A percentile compares a stretch with the other conserved stretches of the same genome.
These are phyloP conservation scores for Zosterops borbonicus DNA, from an alignment of 2,113 vertebrate genomes.

Conservation along the genomic window DNA sequence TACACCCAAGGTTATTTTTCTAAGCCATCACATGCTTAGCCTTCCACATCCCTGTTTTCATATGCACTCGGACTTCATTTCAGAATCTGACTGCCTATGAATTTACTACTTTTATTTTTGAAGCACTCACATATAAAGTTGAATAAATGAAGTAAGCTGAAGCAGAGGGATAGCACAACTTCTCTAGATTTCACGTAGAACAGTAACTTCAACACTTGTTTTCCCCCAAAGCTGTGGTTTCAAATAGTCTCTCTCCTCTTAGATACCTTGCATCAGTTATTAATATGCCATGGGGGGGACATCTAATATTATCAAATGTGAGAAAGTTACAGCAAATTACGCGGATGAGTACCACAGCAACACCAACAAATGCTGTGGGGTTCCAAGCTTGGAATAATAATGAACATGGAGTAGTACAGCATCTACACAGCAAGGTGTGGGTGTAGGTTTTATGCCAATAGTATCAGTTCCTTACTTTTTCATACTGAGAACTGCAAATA, in stretches of 20 bases:
- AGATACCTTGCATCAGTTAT: not conserved
- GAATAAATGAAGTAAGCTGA: not conserved
- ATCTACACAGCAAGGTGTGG: not conserved
- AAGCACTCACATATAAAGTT: not conserved
- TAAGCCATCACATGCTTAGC: not conserved
- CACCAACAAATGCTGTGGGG: not conserved
- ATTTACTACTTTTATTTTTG: not conserved
- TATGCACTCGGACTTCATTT: not conserved
- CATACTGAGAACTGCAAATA: not conserved
- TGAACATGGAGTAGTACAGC: not conserved
- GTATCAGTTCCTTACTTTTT: not conserved
- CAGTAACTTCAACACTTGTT: not conserved
- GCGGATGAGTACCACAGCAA: not conserved
- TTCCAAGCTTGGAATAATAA: constrained; percentile 19
- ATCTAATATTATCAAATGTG: not conserved
- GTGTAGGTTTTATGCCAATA: not conserved
- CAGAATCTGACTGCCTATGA: not conserved
- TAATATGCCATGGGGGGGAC: not conserved
- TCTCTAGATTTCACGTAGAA: not conserved
- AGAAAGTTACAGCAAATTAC: not conserved
- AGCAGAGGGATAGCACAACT: not conserved
- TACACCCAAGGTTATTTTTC: not conserved
- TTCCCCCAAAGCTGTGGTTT: not conserved
- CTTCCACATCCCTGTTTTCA: not conserved
- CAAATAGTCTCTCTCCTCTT: not conserved